phyloP scores from a whole-genome alignment of 2,797 vertebrate genomes.

The Phrynocephalus forsythii region DNA sequence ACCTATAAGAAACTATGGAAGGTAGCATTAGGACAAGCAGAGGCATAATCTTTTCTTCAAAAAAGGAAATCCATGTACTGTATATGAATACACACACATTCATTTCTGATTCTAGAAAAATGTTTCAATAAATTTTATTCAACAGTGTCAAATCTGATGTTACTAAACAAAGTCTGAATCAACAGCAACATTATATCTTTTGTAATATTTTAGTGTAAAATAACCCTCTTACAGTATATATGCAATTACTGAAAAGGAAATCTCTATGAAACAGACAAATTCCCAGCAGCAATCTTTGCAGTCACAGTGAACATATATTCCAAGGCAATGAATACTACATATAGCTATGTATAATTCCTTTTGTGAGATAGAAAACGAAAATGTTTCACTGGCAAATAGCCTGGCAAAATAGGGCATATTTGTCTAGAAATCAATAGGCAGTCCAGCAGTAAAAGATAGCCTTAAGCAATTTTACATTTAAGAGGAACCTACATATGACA shows the following conservation, averaged over 20 bases:
- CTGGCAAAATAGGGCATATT: conserved; percentile 78
- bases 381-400: conserved; percentile 73
- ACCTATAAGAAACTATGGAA: background rate
- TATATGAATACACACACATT: background rate
- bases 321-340: conserved; percentile 52
- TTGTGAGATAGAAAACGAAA: conserved; percentile 74
- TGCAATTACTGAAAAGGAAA: conserved; percentile 34
- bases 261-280: background rate
- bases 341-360: conserved; percentile 66
- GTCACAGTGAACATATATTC: conserved; percentile 47
- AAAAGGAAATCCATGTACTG: background rate
- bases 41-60: background rate
- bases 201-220: background rate
- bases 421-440: conserved; percentile 79
- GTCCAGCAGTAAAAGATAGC: conserved; percentile 78
- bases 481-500: conserved; percentile 93
- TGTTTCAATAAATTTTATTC: background rate
- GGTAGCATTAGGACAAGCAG: background rate
- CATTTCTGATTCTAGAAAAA: background rate
- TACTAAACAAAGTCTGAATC: no score
- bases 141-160: no score
- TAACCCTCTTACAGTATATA: background rate
- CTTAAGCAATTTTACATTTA: conserved; percentile 83
- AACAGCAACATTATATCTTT: background rate
- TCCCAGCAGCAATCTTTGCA: conserved; percentile 29